Base-by-base conservation (phyloP, 2,797 vertebrate genomes). In the Bradypodion pumilum region DNA sequence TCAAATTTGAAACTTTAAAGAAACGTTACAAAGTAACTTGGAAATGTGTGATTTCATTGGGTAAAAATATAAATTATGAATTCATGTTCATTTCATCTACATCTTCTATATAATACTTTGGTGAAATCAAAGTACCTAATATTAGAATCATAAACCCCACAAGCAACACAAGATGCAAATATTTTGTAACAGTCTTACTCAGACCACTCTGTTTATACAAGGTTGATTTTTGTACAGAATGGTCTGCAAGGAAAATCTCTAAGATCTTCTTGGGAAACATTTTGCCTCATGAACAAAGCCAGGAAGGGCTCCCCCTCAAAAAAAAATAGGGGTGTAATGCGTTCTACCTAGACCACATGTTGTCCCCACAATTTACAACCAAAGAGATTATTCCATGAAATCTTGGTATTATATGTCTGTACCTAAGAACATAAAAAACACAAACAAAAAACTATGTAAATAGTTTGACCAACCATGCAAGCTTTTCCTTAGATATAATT, bases 31-130 rank as follows among this genome's bases (percentile, higher is more conserved):
- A 74, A 85, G n/a, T 40, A 7, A 84, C 68, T 56, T 85, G 32
- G 69, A 92, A 93, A 91, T 37, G 84, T 8, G 79, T 82, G 49
- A 70, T 84, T 87, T 82, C 6, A 59, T 65, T 88, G 8, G n/a
- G 80, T 89, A 42, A 84, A n/a, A 60, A 90, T 73, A 89, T 68
- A 82, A 35, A 10, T 59, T 85, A 37, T 15, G 27, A 1, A 44
- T 62, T 80, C n/a, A 82, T 66, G 8, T 70, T 23, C 19, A 74
- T 81, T 70, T 81, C 68, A 72, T 72, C 60, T 60, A 37, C 7
- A 52, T 40, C 5, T 23, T 49, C 46, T 65, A n/a, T 4, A 59
- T 74, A 79, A 40, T 81, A 88, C 76, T 12, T 4, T 73, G 83
- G 62, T 6, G 1, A n/a, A 25, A 42, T 21, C 84, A 81, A 87